Evolutionary conservation across 2,888 invertebrate species (phyloP).

Genomic region (Tinea trinotella): DNA sequence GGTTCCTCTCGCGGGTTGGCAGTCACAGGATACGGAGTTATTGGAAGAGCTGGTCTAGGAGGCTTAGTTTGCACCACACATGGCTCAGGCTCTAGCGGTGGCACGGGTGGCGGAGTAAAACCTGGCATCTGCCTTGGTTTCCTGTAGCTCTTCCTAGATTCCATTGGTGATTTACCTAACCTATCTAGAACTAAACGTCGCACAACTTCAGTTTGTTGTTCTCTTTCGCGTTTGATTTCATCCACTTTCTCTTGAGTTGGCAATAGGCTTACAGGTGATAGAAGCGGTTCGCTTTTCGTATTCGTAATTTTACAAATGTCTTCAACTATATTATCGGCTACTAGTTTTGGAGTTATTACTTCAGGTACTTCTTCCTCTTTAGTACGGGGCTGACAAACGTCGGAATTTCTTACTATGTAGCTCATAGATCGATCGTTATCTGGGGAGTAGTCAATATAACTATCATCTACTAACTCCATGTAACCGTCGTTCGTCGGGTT

Average conservation of each 20-base stretch:
- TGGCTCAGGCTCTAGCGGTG: conserved; percentile 36
- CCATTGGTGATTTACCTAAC: conserved; percentile 51
- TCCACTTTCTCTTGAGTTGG: conserved; percentile 78
- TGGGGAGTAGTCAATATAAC: conserved; percentile 49
- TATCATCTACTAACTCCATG: conserved; percentile 61
- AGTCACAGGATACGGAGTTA: conserved; percentile 35
- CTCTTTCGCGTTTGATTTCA: conserved; percentile 83
- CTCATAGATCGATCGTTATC: conserved; percentile 66
- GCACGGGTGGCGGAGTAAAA: conserved; percentile 36
- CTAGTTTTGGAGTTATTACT: background rate
- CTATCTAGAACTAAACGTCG: conserved; percentile 88
- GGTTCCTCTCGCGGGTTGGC: conserved; percentile 62
- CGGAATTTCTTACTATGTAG: conserved; percentile 45
- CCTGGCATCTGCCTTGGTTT: conserved; percentile 31
- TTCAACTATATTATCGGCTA: background rate
- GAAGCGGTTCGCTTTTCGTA: conserved; percentile 42
- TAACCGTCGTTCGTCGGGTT: conserved; percentile 51
- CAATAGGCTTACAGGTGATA: conserved; percentile 49
- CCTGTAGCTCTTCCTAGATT: conserved; percentile 33
- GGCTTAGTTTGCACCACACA: conserved; percentile 31
- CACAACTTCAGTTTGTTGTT: conserved; percentile 87
- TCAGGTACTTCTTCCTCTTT: background rate
- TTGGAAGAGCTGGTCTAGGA: conserved; percentile 39
- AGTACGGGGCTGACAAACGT: background rate
- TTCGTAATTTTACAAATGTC: conserved; percentile 29